Evolutionary conservation across 2,888 invertebrate species (phyloP).

Genomic region (Oligia latruncula): DNA sequence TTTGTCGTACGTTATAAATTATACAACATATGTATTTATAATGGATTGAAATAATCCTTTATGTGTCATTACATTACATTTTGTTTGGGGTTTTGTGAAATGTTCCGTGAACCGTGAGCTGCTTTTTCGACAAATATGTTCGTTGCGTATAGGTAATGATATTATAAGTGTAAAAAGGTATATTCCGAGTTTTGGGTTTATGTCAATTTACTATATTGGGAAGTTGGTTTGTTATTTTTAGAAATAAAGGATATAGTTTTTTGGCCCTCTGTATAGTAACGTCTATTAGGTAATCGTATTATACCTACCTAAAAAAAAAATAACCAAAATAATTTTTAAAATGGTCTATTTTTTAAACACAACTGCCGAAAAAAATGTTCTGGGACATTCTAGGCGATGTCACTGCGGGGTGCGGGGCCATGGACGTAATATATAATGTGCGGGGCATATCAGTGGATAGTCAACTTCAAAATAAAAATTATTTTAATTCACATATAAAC

Average conservation of each 20-base stretch:
- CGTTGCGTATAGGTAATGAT: no score
- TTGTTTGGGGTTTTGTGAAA: conserved; percentile 47
- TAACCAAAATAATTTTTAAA: background rate
- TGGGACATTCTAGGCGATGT: no score
- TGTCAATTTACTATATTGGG: conserved; percentile 8
- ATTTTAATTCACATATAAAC: background rate
- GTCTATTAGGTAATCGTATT: background rate
- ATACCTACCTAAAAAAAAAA: background rate
- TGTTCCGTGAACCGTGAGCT: conserved; percentile 19
- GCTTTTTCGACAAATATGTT: conserved; percentile 45
- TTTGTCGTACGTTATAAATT: conserved; percentile 66
- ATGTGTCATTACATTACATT: conserved; percentile 53
- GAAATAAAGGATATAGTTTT: background rate
- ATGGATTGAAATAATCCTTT: conserved; percentile 65
- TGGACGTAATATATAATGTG: no score
- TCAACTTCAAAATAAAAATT: background rate
- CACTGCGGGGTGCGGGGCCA: no score
- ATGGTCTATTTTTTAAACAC: background rate
- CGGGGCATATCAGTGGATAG: no score
- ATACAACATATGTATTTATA: conserved; percentile 68
- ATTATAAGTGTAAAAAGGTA: no score
- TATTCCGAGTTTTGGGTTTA: conserved; percentile 15
- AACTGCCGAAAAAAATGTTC: no score
- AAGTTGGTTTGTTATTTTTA: background rate
- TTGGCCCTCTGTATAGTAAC: background rate